phyloP scores from a whole-genome alignment of 2,113 vertebrate genomes.

The Vireo altiloquus region DNA sequence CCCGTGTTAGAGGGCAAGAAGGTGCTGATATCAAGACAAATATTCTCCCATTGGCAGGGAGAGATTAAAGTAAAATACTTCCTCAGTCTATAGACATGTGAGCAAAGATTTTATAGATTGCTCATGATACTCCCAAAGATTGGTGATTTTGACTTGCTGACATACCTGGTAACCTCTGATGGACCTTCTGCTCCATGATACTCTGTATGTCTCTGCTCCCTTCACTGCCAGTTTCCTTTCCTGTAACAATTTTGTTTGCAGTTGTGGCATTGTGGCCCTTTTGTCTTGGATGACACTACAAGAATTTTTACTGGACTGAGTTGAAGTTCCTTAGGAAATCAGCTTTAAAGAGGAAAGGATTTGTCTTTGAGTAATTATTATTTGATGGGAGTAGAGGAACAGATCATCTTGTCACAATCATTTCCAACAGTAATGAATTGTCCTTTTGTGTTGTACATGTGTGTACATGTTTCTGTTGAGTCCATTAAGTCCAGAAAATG shows the following conservation, averaged over 20 bases:
- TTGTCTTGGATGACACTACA: neutral
- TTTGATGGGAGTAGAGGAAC: neutral
- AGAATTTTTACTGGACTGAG: neutral
- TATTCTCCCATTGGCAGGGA: neutral
- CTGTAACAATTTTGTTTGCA: neutral
- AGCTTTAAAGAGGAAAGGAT: neutral
- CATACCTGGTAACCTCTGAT: neutral
- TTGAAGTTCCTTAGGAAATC: neutral
- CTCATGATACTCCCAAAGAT: neutral
- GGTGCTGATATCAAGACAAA: neutral
- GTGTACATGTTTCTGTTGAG: neutral
- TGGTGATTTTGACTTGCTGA: neutral
- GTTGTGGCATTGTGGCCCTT: neutral
- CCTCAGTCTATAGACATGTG: accelerated
- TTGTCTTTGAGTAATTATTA: neutral
- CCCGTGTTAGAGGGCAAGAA: neutral
- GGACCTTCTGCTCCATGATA: neutral
- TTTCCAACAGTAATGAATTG: neutral
- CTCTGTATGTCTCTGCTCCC: neutral
- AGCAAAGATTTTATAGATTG: neutral
- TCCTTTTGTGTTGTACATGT: neutral
- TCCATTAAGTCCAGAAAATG: neutral
- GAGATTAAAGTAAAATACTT: neutral
- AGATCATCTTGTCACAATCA: neutral
- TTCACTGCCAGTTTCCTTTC: neutral